Evolutionary conservation across 1,140 invertebrate species (phyloP).

Genomic region (Babylonia areolata): DNA sequence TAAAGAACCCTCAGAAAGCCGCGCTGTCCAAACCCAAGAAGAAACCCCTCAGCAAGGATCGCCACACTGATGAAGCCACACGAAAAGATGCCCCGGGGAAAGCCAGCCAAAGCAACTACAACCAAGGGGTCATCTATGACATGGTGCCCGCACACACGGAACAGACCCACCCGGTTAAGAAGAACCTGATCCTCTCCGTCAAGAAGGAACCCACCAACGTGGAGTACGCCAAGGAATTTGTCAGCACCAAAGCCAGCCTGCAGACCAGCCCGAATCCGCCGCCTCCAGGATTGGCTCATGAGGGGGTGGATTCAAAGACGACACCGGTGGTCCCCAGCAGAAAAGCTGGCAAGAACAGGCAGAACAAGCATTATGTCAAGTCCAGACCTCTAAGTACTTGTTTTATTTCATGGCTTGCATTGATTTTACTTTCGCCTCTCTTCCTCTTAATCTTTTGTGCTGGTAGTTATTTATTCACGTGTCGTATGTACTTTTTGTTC

Average conservation of each 20-base stretch:
- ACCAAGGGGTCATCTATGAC: conserved; percentile 39
- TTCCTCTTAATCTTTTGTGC: neutral
- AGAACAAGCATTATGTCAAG: conserved; percentile 46
- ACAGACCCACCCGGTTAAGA: conserved; percentile 23
- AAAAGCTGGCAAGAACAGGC: neutral
- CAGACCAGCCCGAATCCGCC: conserved; percentile 66
- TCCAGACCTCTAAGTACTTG: conserved; percentile 58
- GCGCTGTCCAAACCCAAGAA: conserved; percentile 18
- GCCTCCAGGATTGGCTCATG: conserved; percentile 46
- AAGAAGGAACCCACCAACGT: conserved; percentile 46
- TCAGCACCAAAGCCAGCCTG: conserved; percentile 54
- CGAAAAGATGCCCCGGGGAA: conserved; percentile 16
- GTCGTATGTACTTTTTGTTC: neutral
- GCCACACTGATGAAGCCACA: conserved; percentile 30
- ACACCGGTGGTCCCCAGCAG: conserved; percentile 23
- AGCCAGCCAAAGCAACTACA: conserved; percentile 33
- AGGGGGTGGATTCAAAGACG: conserved; percentile 11
- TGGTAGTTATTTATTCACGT: neutral
- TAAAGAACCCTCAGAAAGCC: conserved; percentile 35
- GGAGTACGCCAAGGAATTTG: conserved; percentile 41
- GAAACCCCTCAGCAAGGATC: neutral
- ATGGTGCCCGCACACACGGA: neutral
- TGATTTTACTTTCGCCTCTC: conserved; percentile 16
- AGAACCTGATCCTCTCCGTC: conserved; percentile 26
- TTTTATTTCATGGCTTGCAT: conserved; percentile 24